Evolutionary conservation across 2,113 vertebrate genomes (phyloP).

Genomic region (Galeopterus variegatus): DNA sequence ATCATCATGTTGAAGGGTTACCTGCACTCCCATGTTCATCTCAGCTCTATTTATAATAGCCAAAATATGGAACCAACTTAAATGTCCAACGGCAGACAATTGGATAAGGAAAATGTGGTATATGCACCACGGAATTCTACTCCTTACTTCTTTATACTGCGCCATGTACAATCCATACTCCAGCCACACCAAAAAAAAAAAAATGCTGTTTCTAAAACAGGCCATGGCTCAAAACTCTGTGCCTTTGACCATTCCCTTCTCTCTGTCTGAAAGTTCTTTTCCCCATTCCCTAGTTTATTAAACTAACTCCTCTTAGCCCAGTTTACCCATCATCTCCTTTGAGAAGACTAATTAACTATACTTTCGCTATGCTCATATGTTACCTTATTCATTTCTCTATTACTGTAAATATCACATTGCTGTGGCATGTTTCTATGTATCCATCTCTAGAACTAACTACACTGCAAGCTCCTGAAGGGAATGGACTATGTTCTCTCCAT

Average conservation of each 20-base stretch:
- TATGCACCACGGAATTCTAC: too few species aligned
- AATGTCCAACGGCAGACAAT: too few species aligned
- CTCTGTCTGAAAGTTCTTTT: neutral
- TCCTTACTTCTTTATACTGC: neutral
- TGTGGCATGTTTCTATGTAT: neutral
- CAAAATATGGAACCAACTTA: too few species aligned
- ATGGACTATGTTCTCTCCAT: neutral
- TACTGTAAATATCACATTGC: neutral
- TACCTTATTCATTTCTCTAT: neutral
- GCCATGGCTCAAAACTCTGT: neutral
- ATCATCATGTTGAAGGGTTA: too few species aligned
- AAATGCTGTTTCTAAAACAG: neutral
- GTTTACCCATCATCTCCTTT: neutral
- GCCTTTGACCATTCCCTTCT: neutral
- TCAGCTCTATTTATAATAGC: too few species aligned
- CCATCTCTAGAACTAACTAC: neutral
- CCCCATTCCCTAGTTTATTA: neutral
- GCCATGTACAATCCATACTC: neutral
- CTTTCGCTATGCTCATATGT: neutral
- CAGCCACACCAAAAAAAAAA: neutral
- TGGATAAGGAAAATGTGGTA: too few species aligned
- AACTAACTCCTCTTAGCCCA: conserved; percentile 16
- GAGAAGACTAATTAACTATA: neutral
- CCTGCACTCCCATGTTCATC: too few species aligned
- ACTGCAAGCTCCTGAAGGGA: neutral